Base-by-base conservation (phyloP, 2,113 vertebrate genomes). In the Pagrus major region DNA sequence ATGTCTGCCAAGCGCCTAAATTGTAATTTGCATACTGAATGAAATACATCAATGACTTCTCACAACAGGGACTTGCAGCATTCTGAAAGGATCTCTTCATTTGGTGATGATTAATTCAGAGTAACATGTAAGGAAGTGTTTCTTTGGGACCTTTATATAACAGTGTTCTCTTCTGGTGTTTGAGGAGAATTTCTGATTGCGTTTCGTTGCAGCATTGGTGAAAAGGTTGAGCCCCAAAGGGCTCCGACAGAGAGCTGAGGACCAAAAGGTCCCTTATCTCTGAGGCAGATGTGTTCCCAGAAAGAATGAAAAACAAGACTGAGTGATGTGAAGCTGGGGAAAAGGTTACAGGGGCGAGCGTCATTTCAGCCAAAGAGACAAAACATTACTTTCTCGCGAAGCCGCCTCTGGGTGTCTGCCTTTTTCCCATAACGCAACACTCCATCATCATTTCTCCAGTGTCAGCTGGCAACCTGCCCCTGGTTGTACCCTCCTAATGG, bases 231-330 rank as follows among this genome's bases (percentile, higher is more conserved):
- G 84, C 60, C 82, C 71, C 80, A 49, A 25, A 56, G 67, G 83
- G 39, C 27, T 70, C 31, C 0, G 16, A 23, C 31, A 52, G 46
- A 25, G 44, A 70, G 47, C 63, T 29, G 39, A 60, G 52, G 70
- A 71, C 81, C 83, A 70, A 78, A 72, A 85, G 72, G 88, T 81
- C 84, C 44, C 68, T 83, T 87, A 78, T 92, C 86, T 80, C 63
- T 6, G 72, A 70, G 66, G 78, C 84, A 86, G 83, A 83, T 61
- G 84, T 81, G 86, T 54, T 33, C 52, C 52, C 54, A 58, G 66
- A 79, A 81, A 73, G 80, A 88, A 92, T 78, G 63, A 87, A 81
- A 84, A 91, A 79, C 82, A 90, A 54, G 66, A 81, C 68, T 25
- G 64, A 88, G 56, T 9, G 67, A 88, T 82, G 83, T 58, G 78